These are phyloP conservation scores for Drosophila borealis DNA, from an alignment of 2,888 invertebrate genomes.

Conservation along the genomic window DNA sequence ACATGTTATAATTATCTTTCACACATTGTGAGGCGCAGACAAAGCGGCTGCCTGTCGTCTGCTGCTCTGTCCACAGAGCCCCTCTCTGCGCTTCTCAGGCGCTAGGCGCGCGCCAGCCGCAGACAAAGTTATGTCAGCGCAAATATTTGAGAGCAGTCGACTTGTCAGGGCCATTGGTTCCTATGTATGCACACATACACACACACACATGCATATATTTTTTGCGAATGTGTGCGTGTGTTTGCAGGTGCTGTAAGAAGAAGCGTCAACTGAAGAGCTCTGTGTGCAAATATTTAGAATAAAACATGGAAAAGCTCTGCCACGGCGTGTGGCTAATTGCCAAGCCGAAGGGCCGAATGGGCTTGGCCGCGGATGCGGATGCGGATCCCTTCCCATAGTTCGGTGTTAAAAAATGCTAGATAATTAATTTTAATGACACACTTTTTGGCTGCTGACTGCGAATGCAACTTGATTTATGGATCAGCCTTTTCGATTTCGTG, in stretches of 20 bases:
- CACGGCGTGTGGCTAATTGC: conserved; percentile 74
- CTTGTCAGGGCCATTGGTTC: conserved; percentile 41
- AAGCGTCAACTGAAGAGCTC: conserved; percentile 57
- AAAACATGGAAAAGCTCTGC: conserved; percentile 48
- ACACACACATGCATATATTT: not conserved
- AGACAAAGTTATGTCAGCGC: conserved; percentile 76
- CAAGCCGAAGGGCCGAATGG: conserved; percentile 30
- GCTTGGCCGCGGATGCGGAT: not conserved
- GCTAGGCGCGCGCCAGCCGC: conserved; percentile 65
- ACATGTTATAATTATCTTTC: conserved; percentile 76
- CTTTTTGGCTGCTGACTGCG: conserved; percentile 42
- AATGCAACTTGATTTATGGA: conserved; percentile 79
- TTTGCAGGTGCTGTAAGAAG: conserved; percentile 13
- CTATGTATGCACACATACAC: not conserved
- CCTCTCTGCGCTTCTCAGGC: conserved; percentile 24
- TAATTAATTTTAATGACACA: conserved; percentile 81
- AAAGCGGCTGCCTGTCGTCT: conserved; percentile 59
- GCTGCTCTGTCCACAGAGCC: conserved; percentile 18
- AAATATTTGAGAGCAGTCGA: conserved; percentile 71
- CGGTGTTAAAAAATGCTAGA: conserved; percentile 68
- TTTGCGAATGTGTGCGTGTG: not conserved
- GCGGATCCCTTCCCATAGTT: not conserved
- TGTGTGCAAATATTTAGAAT: conserved; percentile 69
- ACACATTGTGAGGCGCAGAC: conserved; percentile 66
- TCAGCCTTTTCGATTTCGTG: conserved; percentile 41